Conservation (phyloP, 2,888 invertebrate genomes). For the Catocala fraxini region DNA sequence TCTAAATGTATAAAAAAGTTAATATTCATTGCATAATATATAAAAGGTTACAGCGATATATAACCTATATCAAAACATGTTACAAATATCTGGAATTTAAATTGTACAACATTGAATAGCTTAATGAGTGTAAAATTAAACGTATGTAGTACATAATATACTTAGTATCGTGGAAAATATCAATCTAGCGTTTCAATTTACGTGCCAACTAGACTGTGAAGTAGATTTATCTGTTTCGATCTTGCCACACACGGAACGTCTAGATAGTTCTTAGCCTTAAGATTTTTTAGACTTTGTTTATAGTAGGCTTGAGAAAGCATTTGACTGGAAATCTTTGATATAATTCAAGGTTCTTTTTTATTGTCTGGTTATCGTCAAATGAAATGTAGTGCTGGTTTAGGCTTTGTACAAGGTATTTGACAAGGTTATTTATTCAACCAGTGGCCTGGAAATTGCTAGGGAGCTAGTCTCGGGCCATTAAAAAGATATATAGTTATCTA, state of each 20-base stretch:
- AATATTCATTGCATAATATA: too few relatives aligned
- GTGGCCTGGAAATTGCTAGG: too few relatives aligned
- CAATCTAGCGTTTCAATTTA: constrained; percentile 16
- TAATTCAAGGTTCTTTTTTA: too few relatives aligned
- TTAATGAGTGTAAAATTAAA: constrained; percentile 15
- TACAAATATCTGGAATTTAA: neutral
- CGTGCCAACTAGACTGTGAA: constrained; percentile 17
- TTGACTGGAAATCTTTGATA: neutral
- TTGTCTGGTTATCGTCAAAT: too few relatives aligned
- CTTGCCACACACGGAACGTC: constrained; percentile 14
- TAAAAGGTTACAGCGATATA: neutral
- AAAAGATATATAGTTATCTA: too few relatives aligned
- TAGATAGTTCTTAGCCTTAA: neutral
- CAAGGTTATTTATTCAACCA: too few relatives aligned
- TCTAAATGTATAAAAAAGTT: too few relatives aligned
- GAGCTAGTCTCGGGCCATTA: too few relatives aligned
- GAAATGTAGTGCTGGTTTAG: too few relatives aligned
- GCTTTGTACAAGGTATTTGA: too few relatives aligned
- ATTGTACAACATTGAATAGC: neutral
- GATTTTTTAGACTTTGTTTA: constrained; percentile 5
- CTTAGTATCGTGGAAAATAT: constrained; percentile 17
- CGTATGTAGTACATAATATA: constrained; percentile 8
- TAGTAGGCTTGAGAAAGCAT: neutral
- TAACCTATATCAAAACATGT: neutral
- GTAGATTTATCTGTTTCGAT: constrained; percentile 19